Percentiles rank a stretch among this genome's conserved stretches.
Conservation (phyloP, 2,113 vertebrate species). For the Vanacampus margaritifer region DNA sequence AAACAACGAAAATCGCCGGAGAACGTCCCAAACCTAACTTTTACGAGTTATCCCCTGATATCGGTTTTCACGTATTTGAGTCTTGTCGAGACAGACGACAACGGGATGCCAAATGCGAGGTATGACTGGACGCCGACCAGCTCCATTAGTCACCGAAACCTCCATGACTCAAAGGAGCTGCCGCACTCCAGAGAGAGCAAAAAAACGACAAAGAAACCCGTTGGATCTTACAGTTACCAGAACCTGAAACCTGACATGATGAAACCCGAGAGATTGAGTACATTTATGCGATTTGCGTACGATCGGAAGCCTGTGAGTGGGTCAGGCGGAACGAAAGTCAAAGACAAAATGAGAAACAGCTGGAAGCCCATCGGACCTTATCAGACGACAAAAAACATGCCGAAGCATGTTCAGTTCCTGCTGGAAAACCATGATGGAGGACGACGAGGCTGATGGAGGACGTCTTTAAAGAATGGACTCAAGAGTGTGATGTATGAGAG, state of each 20-base stretch:
- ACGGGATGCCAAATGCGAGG: not conserved
- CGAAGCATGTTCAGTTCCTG: not conserved
- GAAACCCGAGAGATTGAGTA: not conserved
- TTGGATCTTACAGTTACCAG: not conserved
- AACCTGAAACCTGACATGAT: not conserved
- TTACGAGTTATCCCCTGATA: not conserved
- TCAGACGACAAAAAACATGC: not conserved
- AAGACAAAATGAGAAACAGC: not conserved
- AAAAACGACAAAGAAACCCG: not conserved
- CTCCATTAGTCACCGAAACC: not conserved
- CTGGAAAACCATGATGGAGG: not conserved
- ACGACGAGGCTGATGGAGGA: not conserved
- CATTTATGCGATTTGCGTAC: not conserved
- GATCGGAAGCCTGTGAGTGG: not conserved
- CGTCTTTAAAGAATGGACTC: slow-evolving; percentile 7
- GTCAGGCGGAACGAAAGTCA: not conserved
- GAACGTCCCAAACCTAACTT: too few species aligned
- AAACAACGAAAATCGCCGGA: not conserved
- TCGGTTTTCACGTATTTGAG: slow-evolving; percentile 1
- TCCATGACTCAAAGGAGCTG: not conserved
- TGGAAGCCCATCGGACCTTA: not conserved
- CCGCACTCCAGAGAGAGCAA: not conserved
- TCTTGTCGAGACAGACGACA: not conserved
- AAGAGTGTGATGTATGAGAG: slow-evolving; percentile 43
- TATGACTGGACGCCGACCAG: not conserved